phyloP scores from a whole-genome alignment of 2,113 vertebrate genomes.

The Cynocephalus volans region DNA sequence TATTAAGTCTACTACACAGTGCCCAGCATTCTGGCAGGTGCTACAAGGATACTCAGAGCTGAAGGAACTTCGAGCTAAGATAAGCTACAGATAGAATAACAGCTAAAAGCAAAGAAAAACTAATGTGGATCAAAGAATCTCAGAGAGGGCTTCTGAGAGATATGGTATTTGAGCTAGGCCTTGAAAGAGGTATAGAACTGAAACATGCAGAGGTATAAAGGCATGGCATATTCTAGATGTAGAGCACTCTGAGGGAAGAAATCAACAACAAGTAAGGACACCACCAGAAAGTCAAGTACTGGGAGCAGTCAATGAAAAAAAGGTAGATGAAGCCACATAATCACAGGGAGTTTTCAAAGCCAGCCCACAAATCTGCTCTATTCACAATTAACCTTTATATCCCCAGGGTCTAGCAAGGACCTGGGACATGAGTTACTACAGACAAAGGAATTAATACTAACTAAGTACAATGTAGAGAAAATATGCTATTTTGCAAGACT shows the following conservation, averaged over 20 bases:
- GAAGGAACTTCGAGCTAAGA: neutral
- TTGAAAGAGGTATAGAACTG: neutral
- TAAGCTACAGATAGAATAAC: neutral
- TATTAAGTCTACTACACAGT: neutral
- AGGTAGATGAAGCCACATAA: neutral
- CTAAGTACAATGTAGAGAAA: neutral
- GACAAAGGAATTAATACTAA: neutral
- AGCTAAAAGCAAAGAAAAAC: neutral
- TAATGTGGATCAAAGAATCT: neutral
- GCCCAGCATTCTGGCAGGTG: neutral
- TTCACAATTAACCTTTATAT: neutral
- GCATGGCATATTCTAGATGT: neutral
- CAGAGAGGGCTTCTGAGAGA: neutral
- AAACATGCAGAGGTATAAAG: rapidly evolving
- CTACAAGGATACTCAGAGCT: neutral
- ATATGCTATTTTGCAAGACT: neutral
- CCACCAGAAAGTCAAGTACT: neutral
- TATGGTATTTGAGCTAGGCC: neutral
- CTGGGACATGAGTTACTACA: neutral
- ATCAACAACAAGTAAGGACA: neutral
- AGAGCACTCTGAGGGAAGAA: neutral
- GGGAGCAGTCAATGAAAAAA: neutral
- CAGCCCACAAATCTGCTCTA: neutral
- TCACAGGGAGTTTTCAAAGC: neutral
- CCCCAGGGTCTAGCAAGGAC: neutral